These are phyloP conservation scores for Pseudolaguvia tuberculata DNA, from an alignment of 2,113 vertebrate species.

Conservation along the genomic window DNA sequence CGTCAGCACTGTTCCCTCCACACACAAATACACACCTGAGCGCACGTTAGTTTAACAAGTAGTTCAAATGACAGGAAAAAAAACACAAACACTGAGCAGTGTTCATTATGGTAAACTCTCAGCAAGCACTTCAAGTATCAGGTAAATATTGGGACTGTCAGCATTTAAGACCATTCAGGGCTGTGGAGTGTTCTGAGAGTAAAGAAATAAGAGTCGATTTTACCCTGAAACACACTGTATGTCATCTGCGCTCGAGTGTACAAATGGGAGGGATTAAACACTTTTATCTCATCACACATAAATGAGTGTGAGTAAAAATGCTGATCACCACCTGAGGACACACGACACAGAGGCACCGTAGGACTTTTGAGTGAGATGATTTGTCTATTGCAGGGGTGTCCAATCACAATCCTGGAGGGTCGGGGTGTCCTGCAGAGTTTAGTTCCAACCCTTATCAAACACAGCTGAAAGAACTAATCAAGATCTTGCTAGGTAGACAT, in stretches of 20 bases:
- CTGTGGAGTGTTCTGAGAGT: conserved; percentile 19
- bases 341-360: not conserved
- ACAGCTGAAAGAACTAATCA: too few relatives aligned
- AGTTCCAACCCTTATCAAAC: too few relatives aligned
- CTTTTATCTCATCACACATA: too few relatives aligned
- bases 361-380: not conserved
- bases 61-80: conserved; percentile 3
- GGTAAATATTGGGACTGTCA: conserved; percentile 23
- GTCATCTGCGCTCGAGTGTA: too few relatives aligned
- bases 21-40: conserved; percentile 3
- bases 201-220: too few relatives aligned
- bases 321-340: not conserved
- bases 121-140: conserved; percentile 43
- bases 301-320: not conserved
- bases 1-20: conserved; percentile 22
- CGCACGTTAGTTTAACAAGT: not conserved
- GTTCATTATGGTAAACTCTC: not conserved
- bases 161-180: conserved; percentile 26
- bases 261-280: too few relatives aligned
- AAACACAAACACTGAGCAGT: not conserved
- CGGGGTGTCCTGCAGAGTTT: too few relatives aligned
- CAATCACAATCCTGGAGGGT: too few relatives aligned
- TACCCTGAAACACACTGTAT: too few relatives aligned
- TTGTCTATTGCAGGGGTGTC: not conserved
- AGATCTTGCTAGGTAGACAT: too few relatives aligned